Evolutionary conservation across 2,888 invertebrate species (phyloP).

Genomic region (Limnephilus marmoratus): DNA sequence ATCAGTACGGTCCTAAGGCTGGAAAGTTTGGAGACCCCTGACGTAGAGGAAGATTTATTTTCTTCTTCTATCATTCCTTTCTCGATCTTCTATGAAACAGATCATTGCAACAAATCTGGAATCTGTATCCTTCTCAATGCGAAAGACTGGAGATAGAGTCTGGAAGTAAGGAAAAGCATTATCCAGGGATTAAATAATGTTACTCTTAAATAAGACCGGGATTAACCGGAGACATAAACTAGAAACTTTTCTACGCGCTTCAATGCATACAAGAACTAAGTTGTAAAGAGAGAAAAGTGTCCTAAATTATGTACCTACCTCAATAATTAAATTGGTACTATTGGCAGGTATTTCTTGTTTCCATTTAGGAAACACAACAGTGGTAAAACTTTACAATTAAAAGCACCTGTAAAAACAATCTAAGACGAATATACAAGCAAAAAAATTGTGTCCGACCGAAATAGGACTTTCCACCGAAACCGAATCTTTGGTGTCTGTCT

Average conservation of each 20-base stretch:
- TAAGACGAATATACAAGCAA: no score
- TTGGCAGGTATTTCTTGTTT: no score
- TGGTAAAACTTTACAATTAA: not conserved
- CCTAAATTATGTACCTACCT: not conserved
- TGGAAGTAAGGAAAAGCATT: not conserved
- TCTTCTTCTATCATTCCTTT: not conserved
- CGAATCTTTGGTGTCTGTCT: no score
- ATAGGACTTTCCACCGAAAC: no score
- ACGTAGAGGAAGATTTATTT: no score
- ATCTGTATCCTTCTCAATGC: not conserved
- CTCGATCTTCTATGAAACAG: not conserved
- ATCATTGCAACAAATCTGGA: not conserved
- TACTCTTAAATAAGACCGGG: not conserved
- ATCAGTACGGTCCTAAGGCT: no score
- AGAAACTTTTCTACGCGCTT: slow-evolving; percentile 14
- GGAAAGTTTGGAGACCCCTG: no score
- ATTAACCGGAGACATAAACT: slow-evolving; percentile 11
- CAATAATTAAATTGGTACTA: not conserved
- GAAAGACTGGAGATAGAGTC: not conserved
- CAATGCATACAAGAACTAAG: not conserved
- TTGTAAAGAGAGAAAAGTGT: not conserved
- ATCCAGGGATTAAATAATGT: not conserved
- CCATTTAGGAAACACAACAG: not conserved
- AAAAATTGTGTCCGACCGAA: no score
- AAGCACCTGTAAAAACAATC: no score